Evolutionary conservation across 2,113 vertebrate genomes (phyloP), one percentile per base, ranked within the genome.

Genomic region (Bufo gargarizans): DNA sequence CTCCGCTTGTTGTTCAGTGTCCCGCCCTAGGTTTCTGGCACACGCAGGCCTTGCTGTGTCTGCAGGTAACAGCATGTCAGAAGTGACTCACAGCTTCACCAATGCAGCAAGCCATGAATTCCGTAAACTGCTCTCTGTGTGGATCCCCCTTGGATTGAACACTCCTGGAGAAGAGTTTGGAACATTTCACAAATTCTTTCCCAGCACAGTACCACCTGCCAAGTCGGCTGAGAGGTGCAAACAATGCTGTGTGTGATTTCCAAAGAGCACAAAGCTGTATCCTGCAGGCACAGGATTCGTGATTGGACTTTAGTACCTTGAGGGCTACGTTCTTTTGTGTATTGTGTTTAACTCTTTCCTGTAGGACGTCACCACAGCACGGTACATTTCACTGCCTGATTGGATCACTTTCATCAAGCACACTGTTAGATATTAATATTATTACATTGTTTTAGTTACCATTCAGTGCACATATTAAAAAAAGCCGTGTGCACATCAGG

Each of bases 21-120:
- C 86, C 79, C 86, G 69, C 86, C 86, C 86, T 82, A 58, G 3
- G 16, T 49, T 45, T 72, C 53, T 82, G 67, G 67, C 67, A 82
- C 65, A 43, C 59, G 50, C 9, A 72, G 56, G 78, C 33, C 13
- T 19, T 80, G 17, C 16, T 65, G 58, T 61, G 33, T 61, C 33
- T 47, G 86, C 86, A 88, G 80, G 86, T 88, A 82, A 53, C 45
- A 83, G 20, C 86, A 82, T 76, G 86, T 74, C 79, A 80, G 12
- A 77, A 74, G 14, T 22, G 11, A 45, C 12, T 74, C 61, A 49
- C 4, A 33, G 22, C 77, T 56, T 17, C 50, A 78, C 74, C 74
- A 53, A 47, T 33, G 6, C 47, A 50, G 85, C 85, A 58, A 33
- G 6, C 16, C 33, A 63, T 20, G 33, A 77, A 77, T 53, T 12